A percentile compares a stretch with the other conserved stretches of the same genome.
Evolutionary conservation across 2,113 vertebrate species (phyloP).

Genomic region (Chinchilla lanigera): DNA sequence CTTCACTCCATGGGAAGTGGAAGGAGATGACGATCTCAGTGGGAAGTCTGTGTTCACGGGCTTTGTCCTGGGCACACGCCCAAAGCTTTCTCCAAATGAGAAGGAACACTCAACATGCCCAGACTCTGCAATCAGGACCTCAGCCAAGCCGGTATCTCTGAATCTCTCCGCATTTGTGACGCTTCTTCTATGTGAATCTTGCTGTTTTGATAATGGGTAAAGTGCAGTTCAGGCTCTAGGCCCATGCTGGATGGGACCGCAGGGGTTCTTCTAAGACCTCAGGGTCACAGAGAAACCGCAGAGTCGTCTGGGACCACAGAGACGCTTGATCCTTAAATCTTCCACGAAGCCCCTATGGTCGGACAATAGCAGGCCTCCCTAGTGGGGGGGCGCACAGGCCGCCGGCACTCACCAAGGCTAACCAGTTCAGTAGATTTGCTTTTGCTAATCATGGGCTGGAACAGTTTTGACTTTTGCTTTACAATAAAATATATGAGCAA

Average conservation of each 20-base stretch:
- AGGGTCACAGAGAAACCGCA: not conserved
- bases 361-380: too few species aligned
- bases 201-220: not conserved
- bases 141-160: not conserved
- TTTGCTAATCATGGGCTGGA: not conserved
- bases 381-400: fast-evolving
- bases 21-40: fast-evolving
- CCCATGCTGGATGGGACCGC: fast-evolving
- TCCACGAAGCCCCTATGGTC: fast-evolving
- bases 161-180: too few species aligned
- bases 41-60: fast-evolving
- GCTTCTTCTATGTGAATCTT: not conserved
- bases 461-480: not conserved
- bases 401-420: not conserved
- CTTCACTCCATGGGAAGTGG: not conserved
- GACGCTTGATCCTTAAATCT: not conserved
- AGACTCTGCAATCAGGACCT: not conserved
- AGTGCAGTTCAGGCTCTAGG: not conserved
- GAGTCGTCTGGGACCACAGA: too few species aligned
- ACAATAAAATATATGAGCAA: not conserved
- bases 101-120: not conserved
- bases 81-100: not conserved
- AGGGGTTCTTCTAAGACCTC: not conserved
- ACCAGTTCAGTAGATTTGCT: not conserved
- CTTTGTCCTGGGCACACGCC: not conserved